Percentiles rank a stretch among this genome's conserved stretches.
Conservation (phyloP, 2,113 vertebrate genomes). For the Nymphicus hollandicus region DNA sequence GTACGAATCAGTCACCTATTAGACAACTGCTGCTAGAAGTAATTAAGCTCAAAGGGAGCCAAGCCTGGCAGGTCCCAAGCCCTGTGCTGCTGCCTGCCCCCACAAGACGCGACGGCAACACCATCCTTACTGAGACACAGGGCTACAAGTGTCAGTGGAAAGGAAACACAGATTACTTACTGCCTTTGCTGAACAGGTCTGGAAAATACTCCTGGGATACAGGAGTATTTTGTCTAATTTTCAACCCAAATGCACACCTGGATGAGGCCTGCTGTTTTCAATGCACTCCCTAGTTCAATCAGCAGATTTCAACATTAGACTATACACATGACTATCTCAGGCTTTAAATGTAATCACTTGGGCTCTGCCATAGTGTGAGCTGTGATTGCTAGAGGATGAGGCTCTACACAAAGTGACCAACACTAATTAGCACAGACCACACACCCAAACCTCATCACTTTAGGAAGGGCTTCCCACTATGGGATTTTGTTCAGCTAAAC, state of each 20-base stretch:
- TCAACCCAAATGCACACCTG: not conserved
- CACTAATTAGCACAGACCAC: not conserved
- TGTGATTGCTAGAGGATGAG: not conserved
- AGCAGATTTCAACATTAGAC: accelerated
- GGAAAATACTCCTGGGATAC: not conserved
- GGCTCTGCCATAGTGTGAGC: not conserved
- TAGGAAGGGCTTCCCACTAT: not conserved
- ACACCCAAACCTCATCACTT: not conserved
- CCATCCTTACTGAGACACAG: not conserved
- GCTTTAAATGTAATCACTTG: not conserved
- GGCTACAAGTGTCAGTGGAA: not conserved
- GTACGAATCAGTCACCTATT: not conserved
- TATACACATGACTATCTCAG: accelerated
- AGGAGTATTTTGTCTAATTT: not conserved
- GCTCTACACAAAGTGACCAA: not conserved
- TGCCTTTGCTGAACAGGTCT: not conserved
- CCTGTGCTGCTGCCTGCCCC: too few species aligned
- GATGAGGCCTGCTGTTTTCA: not conserved
- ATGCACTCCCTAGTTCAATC: not conserved
- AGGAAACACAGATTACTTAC: not conserved
- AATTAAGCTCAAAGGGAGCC: not conserved
- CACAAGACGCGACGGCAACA: not conserved
- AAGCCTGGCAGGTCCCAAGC: not conserved
- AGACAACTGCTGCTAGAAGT: not conserved
- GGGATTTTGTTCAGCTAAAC: not conserved